A percentile compares a stretch with the other conserved stretches of the same genome.
These are phyloP conservation scores for Pandemis cinnamomeana DNA, from an alignment of 2,888 invertebrate genomes.

Conservation along the genomic window DNA sequence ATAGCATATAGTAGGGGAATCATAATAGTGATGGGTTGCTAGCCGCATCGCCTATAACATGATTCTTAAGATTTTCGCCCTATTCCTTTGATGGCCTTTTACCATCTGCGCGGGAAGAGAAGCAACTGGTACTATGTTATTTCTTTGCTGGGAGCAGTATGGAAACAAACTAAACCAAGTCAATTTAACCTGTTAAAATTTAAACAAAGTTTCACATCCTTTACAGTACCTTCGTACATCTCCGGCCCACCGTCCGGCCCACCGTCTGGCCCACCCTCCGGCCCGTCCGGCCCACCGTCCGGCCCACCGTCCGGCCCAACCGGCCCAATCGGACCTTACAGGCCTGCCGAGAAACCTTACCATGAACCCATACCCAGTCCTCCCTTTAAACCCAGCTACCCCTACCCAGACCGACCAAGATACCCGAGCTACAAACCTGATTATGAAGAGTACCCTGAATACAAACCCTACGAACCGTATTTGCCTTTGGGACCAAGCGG, in stretches of 20 bases:
- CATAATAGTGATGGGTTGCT: no score
- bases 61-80: no score
- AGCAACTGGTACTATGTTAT: no score
- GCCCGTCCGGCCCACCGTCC: conserved; percentile 15
- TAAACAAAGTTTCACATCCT: background rate
- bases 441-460: conserved; percentile 50
- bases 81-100: no score
- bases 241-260: conserved; percentile 26
- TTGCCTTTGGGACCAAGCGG: conserved; percentile 46
- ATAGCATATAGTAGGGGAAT: no score
- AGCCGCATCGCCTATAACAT: no score
- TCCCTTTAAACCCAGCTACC: conserved; percentile 48
- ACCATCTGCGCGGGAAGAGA: no score
- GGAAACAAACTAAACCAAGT: no score
- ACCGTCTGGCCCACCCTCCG: conserved; percentile 14
- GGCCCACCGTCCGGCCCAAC: conserved; percentile 25
- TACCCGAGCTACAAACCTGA: conserved; percentile 44
- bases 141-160: no score
- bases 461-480: conserved; percentile 53
- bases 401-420: conserved; percentile 9
- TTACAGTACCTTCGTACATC: conserved; percentile 38
- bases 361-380: conserved; percentile 58
- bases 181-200: no score
- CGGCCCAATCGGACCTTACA: conserved; percentile 33
- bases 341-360: conserved; percentile 53